Evolutionary conservation across 2,888 invertebrate species (phyloP), one percentile per base, ranked within the genome.

Genomic region (Dasysyrphus albostriatus): DNA sequence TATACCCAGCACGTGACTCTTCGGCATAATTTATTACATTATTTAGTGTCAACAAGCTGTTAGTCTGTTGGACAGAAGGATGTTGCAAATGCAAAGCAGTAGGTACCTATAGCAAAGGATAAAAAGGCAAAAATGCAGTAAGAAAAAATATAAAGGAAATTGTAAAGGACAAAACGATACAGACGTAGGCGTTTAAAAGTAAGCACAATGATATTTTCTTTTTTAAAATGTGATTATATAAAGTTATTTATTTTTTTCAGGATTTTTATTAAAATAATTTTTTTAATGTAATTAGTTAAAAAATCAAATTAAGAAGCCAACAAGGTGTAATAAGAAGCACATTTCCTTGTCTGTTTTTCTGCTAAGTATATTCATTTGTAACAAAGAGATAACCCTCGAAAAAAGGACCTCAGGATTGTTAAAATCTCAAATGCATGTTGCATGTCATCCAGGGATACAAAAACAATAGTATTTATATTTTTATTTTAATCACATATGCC

Each of bases 11-110:
- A 85, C 85, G 87, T 83, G 87, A 78, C 83, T 83, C 82, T 75
- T 76, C 34, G 82, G 54, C 54, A 73, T 83, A 82, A 87, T 87
- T 87, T 87, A 82, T 83, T 83, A 87, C 87, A 83, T 83, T 83
- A 87, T 83, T 87, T 87, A 83, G 87, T 87, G 87, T 83, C 87
- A 87, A 87, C 87, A 87, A 87, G 87, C 87, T 70, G 87, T 87
- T 75, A 87, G 87, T 83, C 87, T 83, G 72, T 83, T 79, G 87
- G 87, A 83, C 82, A 83, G 78, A 83, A 82, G 78, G 72, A 79
- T 83, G 87, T 87, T 63, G 78, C 87, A 79, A 83, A 78, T 75
- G 78, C 72, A 78, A 79, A 87, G 76, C 32, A 67, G 67, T 16
- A 65, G 39, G 19, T 12, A 51, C 5, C 3, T n/a, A 29, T 14